phyloP scores from a whole-genome alignment of 2,797 vertebrate species.

The Tapirus indicus region DNA sequence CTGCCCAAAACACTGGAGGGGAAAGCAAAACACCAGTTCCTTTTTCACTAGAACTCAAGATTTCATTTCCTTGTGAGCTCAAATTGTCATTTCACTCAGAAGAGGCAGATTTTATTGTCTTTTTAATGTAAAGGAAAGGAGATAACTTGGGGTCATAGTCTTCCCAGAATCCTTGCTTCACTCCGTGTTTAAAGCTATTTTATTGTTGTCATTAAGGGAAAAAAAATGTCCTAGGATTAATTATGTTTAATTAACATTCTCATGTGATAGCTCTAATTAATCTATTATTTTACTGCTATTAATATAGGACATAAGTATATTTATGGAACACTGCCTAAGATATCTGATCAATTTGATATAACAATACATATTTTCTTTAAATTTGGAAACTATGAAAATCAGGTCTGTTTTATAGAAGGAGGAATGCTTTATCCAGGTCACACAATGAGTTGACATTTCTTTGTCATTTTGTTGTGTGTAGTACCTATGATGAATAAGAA shows the following conservation, averaged over 20 bases:
- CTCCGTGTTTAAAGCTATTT: neutral
- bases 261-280: neutral
- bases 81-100: neutral
- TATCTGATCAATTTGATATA: neutral
- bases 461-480: neutral
- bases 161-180: neutral
- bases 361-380: neutral
- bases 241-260: neutral
- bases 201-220: neutral
- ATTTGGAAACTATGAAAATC: neutral
- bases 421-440: neutral
- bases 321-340: neutral
- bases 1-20: neutral
- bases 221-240: neutral
- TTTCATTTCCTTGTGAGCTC: neutral
- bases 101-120: neutral
- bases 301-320: neutral
- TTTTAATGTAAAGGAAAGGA: neutral
- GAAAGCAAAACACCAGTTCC: neutral
- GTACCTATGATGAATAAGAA: neutral
- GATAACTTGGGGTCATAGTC: neutral
- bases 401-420: neutral
- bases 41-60: neutral
- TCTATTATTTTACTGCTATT: neutral
- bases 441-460: neutral